phyloP scores from a whole-genome alignment of 2,113 vertebrate species.

The Nesoenas mayeri region DNA sequence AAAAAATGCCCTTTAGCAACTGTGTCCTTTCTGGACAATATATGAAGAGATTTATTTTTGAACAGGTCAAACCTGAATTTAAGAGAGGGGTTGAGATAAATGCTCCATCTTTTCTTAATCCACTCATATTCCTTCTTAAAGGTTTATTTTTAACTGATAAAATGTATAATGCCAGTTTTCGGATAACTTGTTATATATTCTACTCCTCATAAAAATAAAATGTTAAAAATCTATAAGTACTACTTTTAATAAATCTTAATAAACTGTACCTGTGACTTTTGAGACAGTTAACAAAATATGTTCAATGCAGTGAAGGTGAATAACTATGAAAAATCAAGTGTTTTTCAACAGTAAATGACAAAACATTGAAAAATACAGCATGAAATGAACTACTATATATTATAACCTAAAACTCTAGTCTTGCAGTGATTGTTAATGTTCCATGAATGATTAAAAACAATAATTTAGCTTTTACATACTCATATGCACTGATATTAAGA shows the following conservation, averaged over 20 bases:
- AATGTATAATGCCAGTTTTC: background rate
- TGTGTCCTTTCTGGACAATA: background rate
- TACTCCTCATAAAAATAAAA: background rate
- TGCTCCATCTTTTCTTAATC: background rate
- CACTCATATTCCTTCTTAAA: background rate
- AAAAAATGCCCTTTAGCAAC: background rate
- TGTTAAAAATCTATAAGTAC: background rate
- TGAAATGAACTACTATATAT: background rate
- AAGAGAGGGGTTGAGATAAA: background rate
- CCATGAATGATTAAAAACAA: background rate
- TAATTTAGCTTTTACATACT: background rate
- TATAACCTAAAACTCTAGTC: background rate
- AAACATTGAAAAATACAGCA: background rate
- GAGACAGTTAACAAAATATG: background rate
- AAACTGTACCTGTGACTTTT: background rate
- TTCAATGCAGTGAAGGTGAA: background rate
- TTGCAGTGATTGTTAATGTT: background rate
- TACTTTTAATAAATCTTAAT: background rate
- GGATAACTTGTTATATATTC: background rate
- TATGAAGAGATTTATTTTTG: background rate
- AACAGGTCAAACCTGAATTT: background rate
- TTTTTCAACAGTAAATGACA: background rate
- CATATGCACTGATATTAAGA: background rate
- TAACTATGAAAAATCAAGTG: background rate
- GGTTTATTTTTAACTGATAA: background rate